Evolutionary conservation across 2,113 vertebrate species (phyloP), one percentile per base, ranked within the genome.

Genomic region (Melanotaenia duboulayi): DNA sequence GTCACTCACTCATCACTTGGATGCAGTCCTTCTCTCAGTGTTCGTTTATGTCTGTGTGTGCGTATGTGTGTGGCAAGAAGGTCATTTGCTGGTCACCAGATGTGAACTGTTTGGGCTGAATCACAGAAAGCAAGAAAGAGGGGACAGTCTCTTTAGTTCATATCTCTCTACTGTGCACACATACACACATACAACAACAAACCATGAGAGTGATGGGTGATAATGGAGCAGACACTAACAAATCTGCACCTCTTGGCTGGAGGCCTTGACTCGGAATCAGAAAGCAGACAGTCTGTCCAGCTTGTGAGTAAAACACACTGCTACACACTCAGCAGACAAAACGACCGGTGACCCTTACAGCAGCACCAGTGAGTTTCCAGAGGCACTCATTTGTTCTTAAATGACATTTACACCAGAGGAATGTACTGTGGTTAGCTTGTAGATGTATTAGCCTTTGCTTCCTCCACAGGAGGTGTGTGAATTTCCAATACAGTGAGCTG

Each of bases 61-160:
- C 52, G 39, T 78, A 63, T 79, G 57, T 77, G 40, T 61, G 65
- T 55, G 84, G 79, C 76, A 61, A 79, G 67, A 74, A 52, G 92
- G 90, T 93, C 92, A 93, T 83, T 83, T 76, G 60, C 81, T 93
- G 92, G 90, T 89, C 92, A 93, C 88, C 92, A 94, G 92, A 92
- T 93, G 91, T 92, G 87, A 90, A 91, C 79, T 93, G 92, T 93
- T 92, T 92, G 88, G 91, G 78, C 89, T 90, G 87, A 87, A 88
- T 76, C 79, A 85, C 87, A 81, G 76, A 51, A 28, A 76, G 86
- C 48, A 40, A 81, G 63, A 75, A 73, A 76, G 79, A 70, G 78
- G 73, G 83, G 87, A 90, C 88, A 89, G 58, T 81, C 48, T 86
- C 74, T 68, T 75, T 35, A 64, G 84, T 78, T 74, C 55, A 28